phyloP scores from a whole-genome alignment of 2,888 invertebrate species.

The Ormyrus pomaceus region DNA sequence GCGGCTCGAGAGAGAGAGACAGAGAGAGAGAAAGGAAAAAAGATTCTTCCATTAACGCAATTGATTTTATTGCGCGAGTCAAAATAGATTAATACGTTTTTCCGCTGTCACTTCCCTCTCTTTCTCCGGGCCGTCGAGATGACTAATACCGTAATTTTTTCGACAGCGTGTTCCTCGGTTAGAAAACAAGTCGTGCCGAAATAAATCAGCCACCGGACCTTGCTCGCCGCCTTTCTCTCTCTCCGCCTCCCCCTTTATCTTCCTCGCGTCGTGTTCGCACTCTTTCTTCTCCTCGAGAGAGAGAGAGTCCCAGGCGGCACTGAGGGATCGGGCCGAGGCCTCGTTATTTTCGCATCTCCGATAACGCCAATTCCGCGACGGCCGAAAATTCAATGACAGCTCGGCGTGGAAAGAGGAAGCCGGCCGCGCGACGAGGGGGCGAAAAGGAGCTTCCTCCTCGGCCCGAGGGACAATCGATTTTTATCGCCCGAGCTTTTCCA shows the following conservation, averaged over 20 bases:
- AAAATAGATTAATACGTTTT: slow-evolving; percentile 57
- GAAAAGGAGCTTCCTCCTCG: neutral
- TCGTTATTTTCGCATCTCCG: slow-evolving; percentile 54
- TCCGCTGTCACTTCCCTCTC: slow-evolving; percentile 43
- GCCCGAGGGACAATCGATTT: slow-evolving; percentile 45
- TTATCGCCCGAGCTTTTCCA: slow-evolving; percentile 45
- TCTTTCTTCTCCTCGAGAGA: slow-evolving; percentile 8
- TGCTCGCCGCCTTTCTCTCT: slow-evolving; percentile 14
- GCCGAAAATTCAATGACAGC: slow-evolving; percentile 44
- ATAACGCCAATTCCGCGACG: slow-evolving; percentile 29
- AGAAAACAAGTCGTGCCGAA: slow-evolving; percentile 54
- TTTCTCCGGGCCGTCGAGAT: slow-evolving; percentile 30
- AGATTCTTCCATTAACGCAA: slow-evolving; percentile 53
- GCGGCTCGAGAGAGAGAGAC: slow-evolving; percentile 3
- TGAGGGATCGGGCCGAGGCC: slow-evolving; percentile 7
- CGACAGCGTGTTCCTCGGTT: slow-evolving; percentile 54
- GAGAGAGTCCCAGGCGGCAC: slow-evolving; percentile 23
- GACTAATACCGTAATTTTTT: slow-evolving; percentile 56
- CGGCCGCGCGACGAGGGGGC: neutral
- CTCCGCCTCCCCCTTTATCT: neutral
- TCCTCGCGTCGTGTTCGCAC: neutral
- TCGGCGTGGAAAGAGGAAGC: neutral
- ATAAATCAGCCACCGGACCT: slow-evolving; percentile 53
- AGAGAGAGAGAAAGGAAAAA: slow-evolving; percentile 5
- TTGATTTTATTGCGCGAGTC: slow-evolving; percentile 55